These are phyloP conservation scores for Bombus polaris DNA, from an alignment of 1,140 invertebrate species.

Conservation along the genomic window DNA sequence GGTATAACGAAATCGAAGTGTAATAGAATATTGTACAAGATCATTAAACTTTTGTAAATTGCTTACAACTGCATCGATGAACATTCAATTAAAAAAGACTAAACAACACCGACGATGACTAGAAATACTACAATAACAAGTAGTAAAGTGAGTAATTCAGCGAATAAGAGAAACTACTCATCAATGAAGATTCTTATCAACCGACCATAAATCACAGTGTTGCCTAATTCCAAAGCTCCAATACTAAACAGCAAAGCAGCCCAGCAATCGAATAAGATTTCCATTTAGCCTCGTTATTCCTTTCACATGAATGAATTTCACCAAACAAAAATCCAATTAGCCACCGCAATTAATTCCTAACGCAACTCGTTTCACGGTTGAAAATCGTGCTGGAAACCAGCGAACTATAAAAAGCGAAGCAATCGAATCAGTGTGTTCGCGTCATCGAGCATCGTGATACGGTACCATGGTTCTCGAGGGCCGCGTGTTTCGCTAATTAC, in stretches of 20 bases:
- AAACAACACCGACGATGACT: too few species aligned
- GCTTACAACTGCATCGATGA: too few species aligned
- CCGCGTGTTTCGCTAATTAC: conserved; percentile 36
- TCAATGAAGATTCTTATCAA: too few species aligned
- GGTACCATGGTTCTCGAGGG: conserved; percentile 5
- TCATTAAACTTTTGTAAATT: too few species aligned
- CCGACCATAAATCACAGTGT: too few species aligned
- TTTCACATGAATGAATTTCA: neutral
- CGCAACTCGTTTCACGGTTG: neutral
- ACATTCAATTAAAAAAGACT: too few species aligned
- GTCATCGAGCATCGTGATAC: conserved; percentile 24
- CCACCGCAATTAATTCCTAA: neutral
- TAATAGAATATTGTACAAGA: too few species aligned
- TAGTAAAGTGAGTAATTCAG: too few species aligned
- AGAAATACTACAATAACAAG: too few species aligned
- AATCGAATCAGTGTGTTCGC: neutral
- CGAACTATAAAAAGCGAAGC: neutral
- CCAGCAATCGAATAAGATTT: neutral
- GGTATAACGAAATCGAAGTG: too few species aligned
- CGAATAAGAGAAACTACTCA: too few species aligned
- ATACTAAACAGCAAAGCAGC: neutral
- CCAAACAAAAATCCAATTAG: neutral
- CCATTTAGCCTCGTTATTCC: neutral
- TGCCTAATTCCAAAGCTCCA: too few species aligned
- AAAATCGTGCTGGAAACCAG: neutral